These are phyloP conservation scores for Sylvietta virens DNA, from an alignment of 2,113 vertebrate genomes.

Conservation along the genomic window DNA sequence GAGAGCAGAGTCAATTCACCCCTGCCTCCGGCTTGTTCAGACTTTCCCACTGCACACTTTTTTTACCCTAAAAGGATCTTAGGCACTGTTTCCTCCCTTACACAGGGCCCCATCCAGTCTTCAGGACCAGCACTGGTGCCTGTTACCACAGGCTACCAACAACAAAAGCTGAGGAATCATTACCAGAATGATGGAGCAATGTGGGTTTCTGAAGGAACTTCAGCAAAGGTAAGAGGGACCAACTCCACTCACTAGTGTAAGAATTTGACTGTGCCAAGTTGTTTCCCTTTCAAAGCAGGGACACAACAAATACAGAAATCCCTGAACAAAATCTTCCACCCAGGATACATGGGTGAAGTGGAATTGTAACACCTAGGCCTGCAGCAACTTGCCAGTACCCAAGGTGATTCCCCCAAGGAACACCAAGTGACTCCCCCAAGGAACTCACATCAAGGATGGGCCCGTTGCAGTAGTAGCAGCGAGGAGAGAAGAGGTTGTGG, in stretches of 20 bases:
- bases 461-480: conserved; percentile 97
- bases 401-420: not conserved
- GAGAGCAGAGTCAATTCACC: not conserved
- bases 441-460: conserved; percentile 94
- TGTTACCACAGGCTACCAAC: not conserved
- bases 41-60: not conserved
- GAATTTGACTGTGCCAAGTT: not conserved
- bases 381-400: not conserved
- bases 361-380: not conserved
- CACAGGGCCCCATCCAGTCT: not conserved
- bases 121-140: not conserved
- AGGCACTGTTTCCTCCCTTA: not conserved
- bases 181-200: not conserved
- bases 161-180: not conserved
- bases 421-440: not conserved
- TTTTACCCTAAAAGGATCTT: conserved; percentile 33
- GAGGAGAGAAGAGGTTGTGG: conserved; percentile 94
- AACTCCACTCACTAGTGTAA: not conserved
- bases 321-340: not conserved
- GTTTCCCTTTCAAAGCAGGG: not conserved
- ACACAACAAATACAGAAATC: not conserved
- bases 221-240: not conserved
- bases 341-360: not conserved
- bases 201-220: not conserved
- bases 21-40: not conserved